Percentiles rank a stretch among this genome's conserved stretches.
Conservation (phyloP, 2,888 invertebrate species). For the Atethmia centrago region DNA sequence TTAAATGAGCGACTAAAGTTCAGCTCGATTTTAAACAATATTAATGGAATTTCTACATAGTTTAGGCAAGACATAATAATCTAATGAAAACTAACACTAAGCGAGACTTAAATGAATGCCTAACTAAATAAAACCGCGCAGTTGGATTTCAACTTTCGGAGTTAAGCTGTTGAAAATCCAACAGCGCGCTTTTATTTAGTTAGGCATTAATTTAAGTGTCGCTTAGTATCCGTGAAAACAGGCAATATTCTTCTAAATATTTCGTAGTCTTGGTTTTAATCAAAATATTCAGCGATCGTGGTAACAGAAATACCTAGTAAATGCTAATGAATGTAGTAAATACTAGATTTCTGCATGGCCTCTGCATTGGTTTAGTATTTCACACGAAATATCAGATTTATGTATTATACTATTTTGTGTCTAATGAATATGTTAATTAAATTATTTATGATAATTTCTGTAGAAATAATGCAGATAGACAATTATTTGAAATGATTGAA, state of each 20-base stretch:
- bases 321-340: constrained; percentile 14
- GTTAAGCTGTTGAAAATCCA: no score
- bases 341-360: constrained; percentile 24
- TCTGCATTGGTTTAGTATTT: constrained; percentile 18
- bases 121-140: no score
- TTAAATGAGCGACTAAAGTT: background rate
- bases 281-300: constrained; percentile 5
- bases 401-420: constrained; percentile 30
- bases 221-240: no score
- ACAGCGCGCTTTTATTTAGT: background rate
- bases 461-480: background rate
- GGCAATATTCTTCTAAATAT: no score
- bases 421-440: constrained; percentile 26
- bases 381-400: constrained; percentile 21
- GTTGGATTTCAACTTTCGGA: no score
- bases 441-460: constrained; percentile 9
- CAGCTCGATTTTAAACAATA: background rate
- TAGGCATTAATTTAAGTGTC: no score
- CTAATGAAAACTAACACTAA: background rate
- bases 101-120: no score
- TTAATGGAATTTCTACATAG: background rate
- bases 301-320: background rate
- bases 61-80: background rate
- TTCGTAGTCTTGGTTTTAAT: background rate
- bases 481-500: background rate